phyloP scores from a whole-genome alignment of 2,888 invertebrate genomes.

The Clostera curtula region DNA sequence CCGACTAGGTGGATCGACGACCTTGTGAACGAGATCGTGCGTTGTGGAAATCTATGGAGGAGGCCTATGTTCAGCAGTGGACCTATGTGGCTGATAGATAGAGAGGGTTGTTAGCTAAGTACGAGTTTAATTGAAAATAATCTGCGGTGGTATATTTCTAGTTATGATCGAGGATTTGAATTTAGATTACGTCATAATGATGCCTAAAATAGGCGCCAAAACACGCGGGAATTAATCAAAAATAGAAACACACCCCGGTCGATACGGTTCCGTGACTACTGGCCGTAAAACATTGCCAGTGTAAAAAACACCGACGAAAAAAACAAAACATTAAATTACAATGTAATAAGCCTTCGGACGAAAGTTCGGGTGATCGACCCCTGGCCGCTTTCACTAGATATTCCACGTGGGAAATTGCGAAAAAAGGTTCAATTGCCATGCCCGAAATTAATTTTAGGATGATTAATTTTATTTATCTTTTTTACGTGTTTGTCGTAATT shows the following conservation, averaged over 20 bases:
- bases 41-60: no score
- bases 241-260: slow-evolving; percentile 43
- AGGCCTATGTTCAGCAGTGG: no score
- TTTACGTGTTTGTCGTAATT: no score
- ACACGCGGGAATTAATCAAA: slow-evolving; percentile 34
- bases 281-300: slow-evolving; percentile 56
- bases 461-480: slow-evolving; percentile 25
- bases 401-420: slow-evolving; percentile 68
- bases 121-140: no score
- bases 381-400: slow-evolving; percentile 45
- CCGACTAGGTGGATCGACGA: no score
- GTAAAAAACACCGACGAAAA: slow-evolving; percentile 47
- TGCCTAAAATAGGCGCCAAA: slow-evolving; percentile 7
- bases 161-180: no score
- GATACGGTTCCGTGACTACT: slow-evolving; percentile 64
- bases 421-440: slow-evolving; percentile 29
- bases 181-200: no score
- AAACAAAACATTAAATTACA: slow-evolving; percentile 67
- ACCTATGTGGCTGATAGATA: no score
- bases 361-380: slow-evolving; percentile 63
- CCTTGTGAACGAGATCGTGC: no score
- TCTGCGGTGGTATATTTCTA: no score
- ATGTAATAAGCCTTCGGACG: slow-evolving; percentile 58
- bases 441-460: slow-evolving; percentile 22
- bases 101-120: no score